phyloP scores from a whole-genome alignment of 2,113 vertebrate species.

The Callospermophilus lateralis region DNA sequence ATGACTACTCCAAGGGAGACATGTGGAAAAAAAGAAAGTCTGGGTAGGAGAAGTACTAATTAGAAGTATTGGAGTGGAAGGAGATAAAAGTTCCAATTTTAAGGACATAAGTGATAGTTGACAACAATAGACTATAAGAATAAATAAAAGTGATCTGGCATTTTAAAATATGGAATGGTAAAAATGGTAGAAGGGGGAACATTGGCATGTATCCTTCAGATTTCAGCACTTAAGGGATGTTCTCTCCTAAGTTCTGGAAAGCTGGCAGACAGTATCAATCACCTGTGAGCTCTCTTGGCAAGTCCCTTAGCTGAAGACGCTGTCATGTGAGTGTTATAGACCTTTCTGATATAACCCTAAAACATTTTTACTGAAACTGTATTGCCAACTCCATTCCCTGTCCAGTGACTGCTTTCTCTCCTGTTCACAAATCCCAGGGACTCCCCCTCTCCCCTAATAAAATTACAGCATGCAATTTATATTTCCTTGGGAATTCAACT shows the following conservation, averaged over 20 bases:
- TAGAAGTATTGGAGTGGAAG: not conserved
- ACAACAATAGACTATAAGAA: not conserved
- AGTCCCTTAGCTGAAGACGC: not conserved
- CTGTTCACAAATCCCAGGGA: not conserved
- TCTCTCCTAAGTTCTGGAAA: not conserved
- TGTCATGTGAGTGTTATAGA: not conserved
- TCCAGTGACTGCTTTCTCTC: not conserved
- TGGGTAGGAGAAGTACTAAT: not conserved
- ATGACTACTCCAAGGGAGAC: not conserved
- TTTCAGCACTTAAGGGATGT: not conserved
- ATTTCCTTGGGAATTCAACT: not conserved
- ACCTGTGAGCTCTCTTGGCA: not conserved
- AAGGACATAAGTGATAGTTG: not conserved
- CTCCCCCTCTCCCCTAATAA: too few relatives aligned
- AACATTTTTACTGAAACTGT: not conserved
- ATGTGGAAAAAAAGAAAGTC: not conserved
- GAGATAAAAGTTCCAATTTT: too few relatives aligned
- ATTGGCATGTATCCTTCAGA: rapidly evolving
- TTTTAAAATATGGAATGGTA: not conserved
- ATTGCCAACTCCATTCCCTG: not conserved
- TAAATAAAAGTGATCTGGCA: not conserved
- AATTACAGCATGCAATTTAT: not conserved
- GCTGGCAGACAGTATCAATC: not conserved
- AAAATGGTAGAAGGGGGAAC: not conserved
- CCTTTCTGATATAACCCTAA: not conserved